These are phyloP conservation scores for Atethmia centrago DNA, from an alignment of 2,888 invertebrate species.

Conservation along the genomic window DNA sequence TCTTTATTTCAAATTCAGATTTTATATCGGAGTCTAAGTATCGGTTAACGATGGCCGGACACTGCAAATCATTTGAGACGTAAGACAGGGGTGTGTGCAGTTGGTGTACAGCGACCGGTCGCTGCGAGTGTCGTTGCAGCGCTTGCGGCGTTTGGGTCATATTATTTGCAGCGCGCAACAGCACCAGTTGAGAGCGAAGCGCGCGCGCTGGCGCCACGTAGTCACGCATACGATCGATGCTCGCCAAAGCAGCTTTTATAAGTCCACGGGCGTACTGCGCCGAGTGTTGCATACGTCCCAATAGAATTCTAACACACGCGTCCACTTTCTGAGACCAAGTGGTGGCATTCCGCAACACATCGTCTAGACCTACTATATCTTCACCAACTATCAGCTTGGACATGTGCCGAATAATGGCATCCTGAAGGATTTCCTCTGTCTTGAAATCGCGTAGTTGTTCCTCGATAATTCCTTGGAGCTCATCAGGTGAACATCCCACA, in stretches of 20 bases:
- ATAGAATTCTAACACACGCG: constrained; percentile 64
- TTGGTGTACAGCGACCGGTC: constrained; percentile 6
- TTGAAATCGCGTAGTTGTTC: neutral
- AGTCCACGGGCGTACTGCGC: constrained; percentile 73
- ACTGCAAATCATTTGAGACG: constrained; percentile 5
- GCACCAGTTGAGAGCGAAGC: constrained; percentile 68
- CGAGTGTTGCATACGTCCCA: constrained; percentile 70
- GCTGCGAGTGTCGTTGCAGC: constrained; percentile 17
- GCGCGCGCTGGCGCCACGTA: constrained; percentile 44
- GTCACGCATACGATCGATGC: constrained; percentile 63
- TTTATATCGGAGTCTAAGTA: constrained; percentile 13
- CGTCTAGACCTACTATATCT: constrained; percentile 35
- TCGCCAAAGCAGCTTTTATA: constrained; percentile 71
- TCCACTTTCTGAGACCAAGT: constrained; percentile 58
- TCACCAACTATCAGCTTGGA: constrained; percentile 31
- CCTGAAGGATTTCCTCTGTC: constrained; percentile 11
- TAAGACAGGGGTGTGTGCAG: constrained; percentile 11
- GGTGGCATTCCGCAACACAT: constrained; percentile 1
- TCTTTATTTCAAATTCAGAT: constrained; percentile 11
- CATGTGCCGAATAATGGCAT: constrained; percentile 26
- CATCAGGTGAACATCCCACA: constrained; percentile 18
- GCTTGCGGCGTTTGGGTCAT: neutral
- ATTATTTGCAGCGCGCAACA: constrained; percentile 54
- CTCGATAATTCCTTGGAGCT: neutral
- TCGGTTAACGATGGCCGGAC: constrained; percentile 11